Base-by-base conservation (phyloP, 1,140 invertebrate species). In the Leptopilina boulardi region DNA sequence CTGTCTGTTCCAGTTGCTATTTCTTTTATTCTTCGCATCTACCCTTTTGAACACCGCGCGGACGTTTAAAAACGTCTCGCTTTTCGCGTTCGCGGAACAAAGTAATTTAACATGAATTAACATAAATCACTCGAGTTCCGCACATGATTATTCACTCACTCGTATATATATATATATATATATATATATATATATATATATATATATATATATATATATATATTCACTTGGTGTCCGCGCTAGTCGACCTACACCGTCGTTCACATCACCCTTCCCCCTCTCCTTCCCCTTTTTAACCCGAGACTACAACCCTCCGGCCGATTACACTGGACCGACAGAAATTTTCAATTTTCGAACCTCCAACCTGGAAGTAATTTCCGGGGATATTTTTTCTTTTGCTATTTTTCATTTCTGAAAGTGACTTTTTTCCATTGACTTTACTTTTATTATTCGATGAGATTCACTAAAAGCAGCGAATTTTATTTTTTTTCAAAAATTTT, bases 41-140 rank as follows among this genome's bases (percentile, higher is more conserved):
- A 13, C 23, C 34, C 18, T n/a, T n/a, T 70, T n/a, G 1, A 8
- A 26, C 9, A 19, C 9, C 30, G 18, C 19, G 44, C 47, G 54
- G 44, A 66, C 79, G 78, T 74, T 77, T 75, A 82, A 84, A 86
- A 84, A 79, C 71, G 77, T 77, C 74, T 74, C 76, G 66, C 30
- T 19, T 38, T 38, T 10, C 56, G 74, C 73, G 72, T 66, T 72
- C 30, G 73, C 76, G 75, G 81, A 77, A 85, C 82, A 81, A 83
- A 86, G 84, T 85, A 84, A 85, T 87, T 87, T 87, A 87, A 86
- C 82, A 79, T 78, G 80, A 87, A 86, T 87, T 85, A 87, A 86
- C 85, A 85, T 85, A 87, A 86, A 86, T 86, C 85, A 86, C 79
- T 80, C 75, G 74, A 80, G 80, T 76, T 84, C 74, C 79, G 71